Base-by-base conservation (phyloP, 2,113 vertebrate genomes). In the Microtus oregoni region DNA sequence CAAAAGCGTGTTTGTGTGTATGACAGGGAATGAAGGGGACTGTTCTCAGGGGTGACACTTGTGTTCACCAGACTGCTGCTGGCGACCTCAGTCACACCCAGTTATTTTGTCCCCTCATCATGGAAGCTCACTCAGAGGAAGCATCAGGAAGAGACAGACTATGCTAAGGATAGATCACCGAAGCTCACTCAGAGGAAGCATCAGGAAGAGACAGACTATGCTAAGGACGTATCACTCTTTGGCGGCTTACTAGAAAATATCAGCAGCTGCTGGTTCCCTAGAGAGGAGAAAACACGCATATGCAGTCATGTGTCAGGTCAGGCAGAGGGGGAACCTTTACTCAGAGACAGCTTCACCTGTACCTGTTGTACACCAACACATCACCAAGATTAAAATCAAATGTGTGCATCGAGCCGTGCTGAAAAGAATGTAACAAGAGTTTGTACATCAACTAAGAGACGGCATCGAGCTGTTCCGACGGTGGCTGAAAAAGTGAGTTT, bases 211-310 rank as follows among this genome's bases (percentile, higher is more conserved):
- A 85, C 7, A 70, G 14, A 95, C 83, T 76, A 30, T 90, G 75
- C 15, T 44, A 50, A 93, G 58, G 35, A 81, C 58, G 12, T 61
- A 14, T 55, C 83, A 78, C 65, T 91, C 28, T 95, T 30, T 81
- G 91, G 65, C 1, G 41, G 35, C 44, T 95, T 81, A 92, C 0
- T 96, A 67, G 91, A 86, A 79, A 79, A 96, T 93, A 85, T 76
- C 73, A 91, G 14, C 50, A 90, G 79, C 38, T 50, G 68, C 50
- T 63, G 38, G 85, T 58, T 28, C 50, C n/a, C 28, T 44, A 50
- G 32, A 41, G 73, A 55, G 83, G 12, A 68, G 47, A 61, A 90
- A 41, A 19, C 55, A 41, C 87, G 1, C n/a, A 47, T 17, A 5
- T 85, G 22, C 38, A 76, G 28, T 24, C 77, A 2, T 81, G 28